Base-by-base conservation (phyloP, 2,113 vertebrate species). In the Lophius piscatorius region DNA sequence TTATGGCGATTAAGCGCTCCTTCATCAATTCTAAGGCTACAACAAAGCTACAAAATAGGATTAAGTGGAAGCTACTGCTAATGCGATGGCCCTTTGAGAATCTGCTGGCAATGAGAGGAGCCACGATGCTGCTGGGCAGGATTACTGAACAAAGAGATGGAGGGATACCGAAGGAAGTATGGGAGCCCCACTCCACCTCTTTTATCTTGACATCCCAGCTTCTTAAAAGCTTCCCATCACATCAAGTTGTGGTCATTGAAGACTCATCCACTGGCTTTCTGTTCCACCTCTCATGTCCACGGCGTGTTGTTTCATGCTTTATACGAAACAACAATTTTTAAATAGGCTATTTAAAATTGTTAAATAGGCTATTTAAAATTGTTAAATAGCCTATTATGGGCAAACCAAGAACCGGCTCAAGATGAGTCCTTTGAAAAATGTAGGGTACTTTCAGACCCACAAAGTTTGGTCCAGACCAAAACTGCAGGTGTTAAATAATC, bases 91-190 rank as follows among this genome's bases (percentile, higher is more conserved):
- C 82, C 76, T 80, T 79, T 76, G 82, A 85, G 85, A 66, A 63
- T 66, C 40, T 26, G 40, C 71, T 78, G 79, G 75, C 80, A 80
- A 16, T 42, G 60, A 77, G 56, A 76, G 39, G 74, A 54, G 72
- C 60, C 34, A 9, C 2, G 39, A 24, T 0, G 76, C 87, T 76
- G 60, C 67, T 23, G 83, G 86, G 69, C 70, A 84, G 80, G 83
- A 85, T 84, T 86, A 87, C 41, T 14, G 46, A 74, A 87, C 76
- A 90, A 87, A 88, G 82, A 77, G 80, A 89, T 74, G 65, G 38
- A 76, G 78, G 67, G 80, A 78, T 81, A 83, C 36, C 56, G 61
- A 74, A 42, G 50, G 84, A 65, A 52, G 73, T 61, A 42, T 34
- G 33, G 46, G 63, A 63, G 61, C 62, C 22, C 21, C 49, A 44